phyloP scores from a whole-genome alignment of 1,140 invertebrate genomes.

The Psix sp. region DNA sequence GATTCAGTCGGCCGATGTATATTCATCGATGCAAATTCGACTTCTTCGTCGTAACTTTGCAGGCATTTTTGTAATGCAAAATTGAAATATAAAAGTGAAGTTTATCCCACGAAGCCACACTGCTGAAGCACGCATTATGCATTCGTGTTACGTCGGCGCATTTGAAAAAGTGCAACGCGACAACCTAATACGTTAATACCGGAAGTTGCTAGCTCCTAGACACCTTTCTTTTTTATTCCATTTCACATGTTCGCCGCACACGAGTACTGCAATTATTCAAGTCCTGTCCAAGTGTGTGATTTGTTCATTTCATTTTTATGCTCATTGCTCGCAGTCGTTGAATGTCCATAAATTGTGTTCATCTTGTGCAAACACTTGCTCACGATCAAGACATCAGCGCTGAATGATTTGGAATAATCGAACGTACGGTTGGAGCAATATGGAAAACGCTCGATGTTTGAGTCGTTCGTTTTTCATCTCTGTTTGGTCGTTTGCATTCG shows the following conservation, averaged over 20 bases:
- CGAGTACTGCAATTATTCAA: no score
- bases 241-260: no score
- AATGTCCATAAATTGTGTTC: no score
- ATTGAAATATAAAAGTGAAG: constrained; percentile 33
- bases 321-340: no score
- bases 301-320: no score
- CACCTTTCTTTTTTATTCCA: no score
- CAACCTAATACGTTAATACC: constrained; percentile 32
- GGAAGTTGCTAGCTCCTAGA: constrained; percentile 44
- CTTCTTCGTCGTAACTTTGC: constrained; percentile 12
- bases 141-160: constrained; percentile 30
- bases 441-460: constrained; percentile 7
- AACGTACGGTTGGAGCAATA: not conserved
- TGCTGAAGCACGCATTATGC: constrained; percentile 20
- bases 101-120: constrained; percentile 15
- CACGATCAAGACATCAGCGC: no score
- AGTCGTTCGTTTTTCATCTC: constrained; percentile 37
- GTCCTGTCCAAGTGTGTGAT: no score
- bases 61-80: constrained; percentile 25
- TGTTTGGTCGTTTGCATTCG: constrained; percentile 47
- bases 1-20: constrained; percentile 9
- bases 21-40: constrained; percentile 36
- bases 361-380: no score
- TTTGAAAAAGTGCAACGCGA: constrained; percentile 28
- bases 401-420: not conserved